Conservation (phyloP, 23 tunicate species). For the Aplidium turbinatum region DNA sequence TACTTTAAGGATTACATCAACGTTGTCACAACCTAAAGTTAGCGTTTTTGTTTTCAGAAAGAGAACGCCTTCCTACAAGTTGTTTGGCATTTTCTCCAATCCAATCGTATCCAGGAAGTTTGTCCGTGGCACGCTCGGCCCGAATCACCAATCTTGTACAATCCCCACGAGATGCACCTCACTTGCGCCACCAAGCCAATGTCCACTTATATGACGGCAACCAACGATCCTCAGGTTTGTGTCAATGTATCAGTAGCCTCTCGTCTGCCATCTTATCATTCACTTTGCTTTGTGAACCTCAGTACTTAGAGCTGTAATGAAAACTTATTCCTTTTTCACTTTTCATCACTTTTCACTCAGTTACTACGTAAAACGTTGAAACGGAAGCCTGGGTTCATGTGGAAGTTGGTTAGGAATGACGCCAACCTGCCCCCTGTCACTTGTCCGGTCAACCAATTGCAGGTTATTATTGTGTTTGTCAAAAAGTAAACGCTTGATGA, state of each 20-base stretch:
- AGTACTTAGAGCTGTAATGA: too few relatives aligned
- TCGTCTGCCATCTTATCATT: too few relatives aligned
- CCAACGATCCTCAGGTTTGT: conserved; percentile 59
- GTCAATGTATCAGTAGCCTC: background rate
- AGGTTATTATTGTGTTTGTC: too few relatives aligned
- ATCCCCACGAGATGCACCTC: conserved; percentile 41
- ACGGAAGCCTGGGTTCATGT: conserved; percentile 58
- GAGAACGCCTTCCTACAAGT: conserved; percentile 76
- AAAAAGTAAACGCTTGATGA: too few relatives aligned
- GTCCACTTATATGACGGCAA: conserved; percentile 62
- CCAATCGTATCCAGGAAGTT: conserved; percentile 78
- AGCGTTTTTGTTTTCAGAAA: conserved; percentile 49
- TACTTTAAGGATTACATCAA: too few relatives aligned
- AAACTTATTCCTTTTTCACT: too few relatives aligned
- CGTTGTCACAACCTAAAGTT: too few relatives aligned
- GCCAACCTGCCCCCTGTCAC: too few relatives aligned
- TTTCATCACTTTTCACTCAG: too few relatives aligned
- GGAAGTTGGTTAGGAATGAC: conserved; percentile 48
- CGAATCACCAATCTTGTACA: conserved; percentile 65
- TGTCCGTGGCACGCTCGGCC: conserved; percentile 84
- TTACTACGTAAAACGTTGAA: conserved; percentile 59
- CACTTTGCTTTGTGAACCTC: too few relatives aligned
- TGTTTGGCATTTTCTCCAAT: conserved; percentile 82
- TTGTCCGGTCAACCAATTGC: too few relatives aligned
- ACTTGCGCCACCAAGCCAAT: conserved; percentile 72